Evolutionary conservation across 2,888 invertebrate genomes (phyloP).

Genomic region (Arge pagana): DNA sequence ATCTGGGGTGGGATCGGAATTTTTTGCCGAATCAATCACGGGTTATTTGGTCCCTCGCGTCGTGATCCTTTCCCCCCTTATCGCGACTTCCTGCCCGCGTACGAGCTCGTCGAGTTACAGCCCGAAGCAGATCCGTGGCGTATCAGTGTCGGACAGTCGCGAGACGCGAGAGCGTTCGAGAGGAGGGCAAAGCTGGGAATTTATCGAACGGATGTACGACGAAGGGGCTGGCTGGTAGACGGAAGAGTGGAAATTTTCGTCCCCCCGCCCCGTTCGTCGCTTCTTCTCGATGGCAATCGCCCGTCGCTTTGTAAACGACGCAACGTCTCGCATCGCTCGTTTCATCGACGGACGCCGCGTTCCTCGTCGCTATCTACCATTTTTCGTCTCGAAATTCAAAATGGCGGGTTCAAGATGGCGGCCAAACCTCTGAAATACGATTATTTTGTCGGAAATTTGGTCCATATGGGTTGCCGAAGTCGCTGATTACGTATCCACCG

Average conservation of each 20-base stretch:
- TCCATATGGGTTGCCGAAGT: no score
- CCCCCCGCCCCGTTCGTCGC: background rate
- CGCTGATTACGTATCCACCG: no score
- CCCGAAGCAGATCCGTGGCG: constrained; percentile 33
- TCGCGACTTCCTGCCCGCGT: constrained; percentile 30
- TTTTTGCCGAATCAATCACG: constrained; percentile 52
- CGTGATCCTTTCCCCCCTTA: constrained; percentile 32
- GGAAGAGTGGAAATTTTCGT: background rate
- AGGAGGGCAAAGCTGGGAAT: constrained; percentile 33
- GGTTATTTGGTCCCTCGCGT: constrained; percentile 45
- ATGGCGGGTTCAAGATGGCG: no score
- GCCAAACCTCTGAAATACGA: no score
- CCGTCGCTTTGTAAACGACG: constrained; percentile 1
- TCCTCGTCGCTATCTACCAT: no score
- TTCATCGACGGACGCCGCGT: no score
- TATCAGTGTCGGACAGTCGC: constrained; percentile 49
- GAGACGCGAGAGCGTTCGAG: constrained; percentile 32
- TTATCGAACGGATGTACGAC: constrained; percentile 32
- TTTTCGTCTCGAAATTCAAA: no score
- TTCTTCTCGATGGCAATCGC: no score
- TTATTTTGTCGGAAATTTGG: no score
- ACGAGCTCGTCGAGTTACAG: constrained; percentile 1
- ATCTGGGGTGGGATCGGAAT: constrained; percentile 26
- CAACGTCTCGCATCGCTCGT: no score
- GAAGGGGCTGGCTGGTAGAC: background rate